These are phyloP conservation scores for Samia ricini DNA, from an alignment of 1,140 invertebrate species.

Conservation along the genomic window DNA sequence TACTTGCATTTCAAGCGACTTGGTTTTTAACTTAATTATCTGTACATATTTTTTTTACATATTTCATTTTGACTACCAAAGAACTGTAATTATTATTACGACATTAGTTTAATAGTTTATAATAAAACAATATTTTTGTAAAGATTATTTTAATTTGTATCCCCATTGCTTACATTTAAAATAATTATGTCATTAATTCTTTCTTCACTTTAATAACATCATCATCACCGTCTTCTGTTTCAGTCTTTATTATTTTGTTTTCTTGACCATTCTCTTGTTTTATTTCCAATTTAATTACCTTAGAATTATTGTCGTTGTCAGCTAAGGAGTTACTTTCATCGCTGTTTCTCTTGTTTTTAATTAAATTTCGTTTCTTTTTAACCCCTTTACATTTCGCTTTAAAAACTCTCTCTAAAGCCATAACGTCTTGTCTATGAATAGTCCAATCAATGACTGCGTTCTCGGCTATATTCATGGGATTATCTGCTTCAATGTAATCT, in stretches of 20 bases:
- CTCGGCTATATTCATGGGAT: slow-evolving; percentile 81
- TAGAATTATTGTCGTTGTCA: slow-evolving; percentile 40
- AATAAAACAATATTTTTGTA: too few species aligned
- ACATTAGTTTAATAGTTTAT: slow-evolving; percentile 4
- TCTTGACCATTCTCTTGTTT: slow-evolving; percentile 35
- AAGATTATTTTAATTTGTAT: neutral
- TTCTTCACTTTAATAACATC: neutral
- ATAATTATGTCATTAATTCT: neutral
- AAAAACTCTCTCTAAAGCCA: slow-evolving; percentile 56
- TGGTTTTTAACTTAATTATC: slow-evolving; percentile 13
- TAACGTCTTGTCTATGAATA: slow-evolving; percentile 51
- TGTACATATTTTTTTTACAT: slow-evolving; percentile 1
- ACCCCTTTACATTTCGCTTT: slow-evolving; percentile 68
- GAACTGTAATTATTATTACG: slow-evolving; percentile 25
- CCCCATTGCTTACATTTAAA: neutral
- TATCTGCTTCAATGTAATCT: slow-evolving; percentile 81
- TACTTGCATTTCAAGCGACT: slow-evolving; percentile 48
- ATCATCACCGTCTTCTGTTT: slow-evolving; percentile 2
- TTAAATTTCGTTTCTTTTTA: slow-evolving; percentile 58
- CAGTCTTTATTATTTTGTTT: slow-evolving; percentile 16
- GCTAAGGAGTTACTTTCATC: slow-evolving; percentile 14
- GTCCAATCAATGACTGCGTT: slow-evolving; percentile 57
- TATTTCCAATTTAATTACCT: slow-evolving; percentile 51
- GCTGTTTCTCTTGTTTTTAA: slow-evolving; percentile 57
- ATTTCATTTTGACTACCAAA: slow-evolving; percentile 24